Evolutionary conservation across 2,888 invertebrate genomes (phyloP).

Genomic region (Tanypteryx hageni): DNA sequence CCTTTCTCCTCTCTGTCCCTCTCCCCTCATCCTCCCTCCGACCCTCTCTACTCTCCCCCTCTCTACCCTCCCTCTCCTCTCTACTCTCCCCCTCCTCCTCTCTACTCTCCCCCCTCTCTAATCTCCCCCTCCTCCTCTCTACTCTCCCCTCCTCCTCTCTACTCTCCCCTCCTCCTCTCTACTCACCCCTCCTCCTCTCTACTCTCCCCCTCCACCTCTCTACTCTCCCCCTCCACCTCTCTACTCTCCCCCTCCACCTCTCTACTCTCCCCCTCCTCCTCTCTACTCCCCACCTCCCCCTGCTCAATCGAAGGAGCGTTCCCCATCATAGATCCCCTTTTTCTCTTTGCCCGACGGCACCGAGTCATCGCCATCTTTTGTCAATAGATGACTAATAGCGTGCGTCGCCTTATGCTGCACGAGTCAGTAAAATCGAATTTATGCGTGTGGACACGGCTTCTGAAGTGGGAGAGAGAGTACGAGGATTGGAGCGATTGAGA

Average conservation of each 20-base stretch:
- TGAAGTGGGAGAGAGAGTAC: not conserved
- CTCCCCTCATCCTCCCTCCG: not conserved
- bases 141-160: not conserved
- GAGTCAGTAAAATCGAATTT: not conserved
- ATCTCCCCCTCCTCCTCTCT: not conserved
- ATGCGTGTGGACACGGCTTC: slow-evolving; percentile 23
- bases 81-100: not conserved
- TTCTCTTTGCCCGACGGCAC: not conserved
- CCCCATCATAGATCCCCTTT: not conserved
- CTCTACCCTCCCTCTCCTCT: not conserved
- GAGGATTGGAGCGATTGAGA: not conserved
- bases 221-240: not conserved
- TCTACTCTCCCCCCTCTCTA: not conserved
- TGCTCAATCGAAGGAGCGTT: too few species aligned
- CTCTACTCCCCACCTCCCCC: too few species aligned
- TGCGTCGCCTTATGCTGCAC: slow-evolving; percentile 10
- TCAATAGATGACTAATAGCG: slow-evolving; percentile 53
- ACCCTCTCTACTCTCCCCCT: not conserved
- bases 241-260: not conserved
- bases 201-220: not conserved
- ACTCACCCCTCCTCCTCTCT: not conserved
- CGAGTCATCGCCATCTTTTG: slow-evolving; percentile 58
- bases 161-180: not conserved
- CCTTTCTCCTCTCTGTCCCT: not conserved
- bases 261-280: not conserved